Percentiles rank a stretch among this genome's conserved stretches.
phyloP scores from a whole-genome alignment of 2,113 vertebrate species.

The Thermophis baileyi region DNA sequence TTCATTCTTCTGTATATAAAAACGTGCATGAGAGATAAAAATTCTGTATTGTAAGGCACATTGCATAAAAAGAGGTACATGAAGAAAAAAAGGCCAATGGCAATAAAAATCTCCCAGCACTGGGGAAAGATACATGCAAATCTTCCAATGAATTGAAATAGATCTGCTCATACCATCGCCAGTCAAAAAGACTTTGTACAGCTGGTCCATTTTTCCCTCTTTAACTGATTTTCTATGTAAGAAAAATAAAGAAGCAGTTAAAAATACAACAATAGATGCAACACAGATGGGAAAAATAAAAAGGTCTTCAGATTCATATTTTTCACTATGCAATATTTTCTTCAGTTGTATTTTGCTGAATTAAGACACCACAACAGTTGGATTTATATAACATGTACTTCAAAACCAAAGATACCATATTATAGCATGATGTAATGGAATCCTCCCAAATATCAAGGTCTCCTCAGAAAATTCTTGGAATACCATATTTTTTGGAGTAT shows the following conservation, averaged over 20 bases:
- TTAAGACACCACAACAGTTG: not conserved
- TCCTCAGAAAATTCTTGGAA: not conserved
- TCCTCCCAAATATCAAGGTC: not conserved
- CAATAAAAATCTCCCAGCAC: not conserved
- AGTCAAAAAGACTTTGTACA: not conserved
- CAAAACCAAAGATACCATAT: not conserved
- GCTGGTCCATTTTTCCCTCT: not conserved
- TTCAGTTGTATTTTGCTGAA: not conserved
- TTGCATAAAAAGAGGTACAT: not conserved
- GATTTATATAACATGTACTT: not conserved
- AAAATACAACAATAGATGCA: not conserved
- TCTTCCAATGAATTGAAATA: not conserved
- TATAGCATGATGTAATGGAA: not conserved
- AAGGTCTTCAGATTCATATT: not conserved
- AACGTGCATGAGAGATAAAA: not conserved
- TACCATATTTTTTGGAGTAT: too few species aligned
- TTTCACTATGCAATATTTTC: not conserved
- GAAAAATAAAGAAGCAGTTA: not conserved
- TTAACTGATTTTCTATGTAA: not conserved
- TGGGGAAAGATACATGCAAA: not conserved
- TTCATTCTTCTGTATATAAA: not conserved
- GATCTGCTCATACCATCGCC: not conserved
- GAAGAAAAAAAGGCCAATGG: not conserved
- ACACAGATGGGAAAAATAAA: not conserved
- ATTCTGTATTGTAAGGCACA: not conserved